These are phyloP conservation scores for Odontothrips loti DNA, from an alignment of 2,888 invertebrate genomes.

Conservation along the genomic window DNA sequence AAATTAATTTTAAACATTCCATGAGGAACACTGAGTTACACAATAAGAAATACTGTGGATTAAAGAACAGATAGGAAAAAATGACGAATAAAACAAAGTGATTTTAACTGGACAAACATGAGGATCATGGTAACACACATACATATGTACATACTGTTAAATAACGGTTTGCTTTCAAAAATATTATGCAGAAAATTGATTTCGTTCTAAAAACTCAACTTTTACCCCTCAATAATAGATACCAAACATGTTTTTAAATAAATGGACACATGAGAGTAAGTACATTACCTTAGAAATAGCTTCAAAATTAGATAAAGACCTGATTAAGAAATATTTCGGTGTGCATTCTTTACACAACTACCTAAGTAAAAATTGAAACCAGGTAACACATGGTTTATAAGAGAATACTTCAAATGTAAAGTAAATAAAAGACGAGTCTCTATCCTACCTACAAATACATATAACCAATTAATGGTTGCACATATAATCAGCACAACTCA, in stretches of 20 bases:
- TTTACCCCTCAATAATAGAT: background rate
- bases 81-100: background rate
- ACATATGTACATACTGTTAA: background rate
- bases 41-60: background rate
- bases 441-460: background rate
- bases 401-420: slow-evolving; percentile 20
- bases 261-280: slow-evolving; percentile 1
- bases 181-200: background rate
- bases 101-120: background rate
- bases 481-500: slow-evolving; percentile 11
- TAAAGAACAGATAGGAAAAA: background rate
- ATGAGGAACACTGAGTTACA: background rate
- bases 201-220: background rate
- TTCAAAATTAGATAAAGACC: background rate
- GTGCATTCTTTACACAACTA: slow-evolving; percentile 2
- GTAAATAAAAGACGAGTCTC: background rate
- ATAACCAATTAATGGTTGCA: slow-evolving; percentile 13
- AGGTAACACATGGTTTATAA: background rate
- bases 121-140: background rate
- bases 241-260: background rate
- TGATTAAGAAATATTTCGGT: background rate
- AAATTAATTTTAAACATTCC: background rate
- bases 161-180: background rate
- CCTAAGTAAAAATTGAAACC: background rate
- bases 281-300: background rate